Base-by-base conservation (phyloP, 2,113 vertebrate species). In the Gambusia affinis region DNA sequence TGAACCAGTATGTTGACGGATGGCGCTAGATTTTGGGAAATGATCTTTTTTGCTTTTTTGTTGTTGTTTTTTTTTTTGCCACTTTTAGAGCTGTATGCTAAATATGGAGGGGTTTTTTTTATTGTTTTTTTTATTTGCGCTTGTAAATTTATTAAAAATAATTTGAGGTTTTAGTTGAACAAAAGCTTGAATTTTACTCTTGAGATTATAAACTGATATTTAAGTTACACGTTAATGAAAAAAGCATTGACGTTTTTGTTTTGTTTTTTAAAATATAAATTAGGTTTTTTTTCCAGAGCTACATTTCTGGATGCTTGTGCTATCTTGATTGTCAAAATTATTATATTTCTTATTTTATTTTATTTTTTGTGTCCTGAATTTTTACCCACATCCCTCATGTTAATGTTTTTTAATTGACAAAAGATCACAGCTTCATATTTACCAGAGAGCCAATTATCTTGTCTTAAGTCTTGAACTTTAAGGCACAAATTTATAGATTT, bases 21-120 rank as follows among this genome's bases (percentile, higher is more conserved):
- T 8, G 33, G 60, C 66, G 31, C 11, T 15, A 72, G 35, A 67
- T 60, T 60, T 72, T 78, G 29, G 68, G 37, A 44, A 72, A 72
- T 54, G 0, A 47, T 24, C 35, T 78, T 75, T 10, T 2, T 54
- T 75, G 60, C 37, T 80, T 35, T 79, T 42, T 42, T 39, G 12
- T 2, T 39, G 12, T n/a, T n/a, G n/a, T 37, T 42, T 14, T 42
- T 15, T 67, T 78, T 54, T 66, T 37, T 29, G 42, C 71, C 47
- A 60, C 65, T 14, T 39, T 60, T 31, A 27, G 29, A 29, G 39
- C 47, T 71, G 54, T 60, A 39, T 0, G 29, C 29, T 70, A 68
- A 70, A 78, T 61, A 60, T 70, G 65, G 76, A 66, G 65, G 27
- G 27, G n/a, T n/a, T 70, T 6, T 57, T 57, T 51, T 78, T 30